Evolutionary conservation across 2,113 vertebrate genomes (phyloP).

Genomic region (Hypanus sabinus): DNA sequence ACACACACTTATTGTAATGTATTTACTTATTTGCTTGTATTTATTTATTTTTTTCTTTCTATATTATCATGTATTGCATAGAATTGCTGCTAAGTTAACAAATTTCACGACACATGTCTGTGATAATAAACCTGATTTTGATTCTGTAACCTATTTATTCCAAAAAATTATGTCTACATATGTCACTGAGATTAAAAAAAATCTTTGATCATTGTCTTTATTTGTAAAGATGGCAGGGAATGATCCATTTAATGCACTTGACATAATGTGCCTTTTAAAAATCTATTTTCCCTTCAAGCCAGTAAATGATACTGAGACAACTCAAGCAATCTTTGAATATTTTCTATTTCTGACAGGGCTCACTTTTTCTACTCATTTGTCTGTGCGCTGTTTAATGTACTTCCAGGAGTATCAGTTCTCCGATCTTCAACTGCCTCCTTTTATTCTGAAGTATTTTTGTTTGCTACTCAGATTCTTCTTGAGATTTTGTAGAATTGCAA

Average conservation of each 20-base stretch:
- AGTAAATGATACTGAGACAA: background rate
- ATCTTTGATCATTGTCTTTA: background rate
- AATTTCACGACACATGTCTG: too few relatives aligned
- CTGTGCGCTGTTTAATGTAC: background rate
- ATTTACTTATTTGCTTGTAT: too few relatives aligned
- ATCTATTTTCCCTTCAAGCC: background rate
- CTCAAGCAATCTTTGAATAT: background rate
- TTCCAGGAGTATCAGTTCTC: background rate
- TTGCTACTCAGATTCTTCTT: background rate
- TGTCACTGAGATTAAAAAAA: background rate
- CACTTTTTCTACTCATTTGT: background rate
- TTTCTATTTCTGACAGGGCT: background rate
- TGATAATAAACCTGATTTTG: too few relatives aligned
- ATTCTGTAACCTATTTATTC: background rate
- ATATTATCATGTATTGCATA: too few relatives aligned
- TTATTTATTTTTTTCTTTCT: too few relatives aligned
- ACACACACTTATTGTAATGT: too few relatives aligned
- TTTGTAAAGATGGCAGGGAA: background rate
- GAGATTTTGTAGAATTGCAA: too few relatives aligned
- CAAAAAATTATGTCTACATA: background rate
- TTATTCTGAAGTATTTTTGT: background rate
- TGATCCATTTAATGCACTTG: background rate
- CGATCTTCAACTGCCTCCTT: background rate
- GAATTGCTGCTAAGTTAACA: too few relatives aligned
- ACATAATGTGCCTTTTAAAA: background rate